Evolutionary conservation across 1,140 invertebrate species (phyloP).

Genomic region (Pseudomyrmex flavicornis): DNA sequence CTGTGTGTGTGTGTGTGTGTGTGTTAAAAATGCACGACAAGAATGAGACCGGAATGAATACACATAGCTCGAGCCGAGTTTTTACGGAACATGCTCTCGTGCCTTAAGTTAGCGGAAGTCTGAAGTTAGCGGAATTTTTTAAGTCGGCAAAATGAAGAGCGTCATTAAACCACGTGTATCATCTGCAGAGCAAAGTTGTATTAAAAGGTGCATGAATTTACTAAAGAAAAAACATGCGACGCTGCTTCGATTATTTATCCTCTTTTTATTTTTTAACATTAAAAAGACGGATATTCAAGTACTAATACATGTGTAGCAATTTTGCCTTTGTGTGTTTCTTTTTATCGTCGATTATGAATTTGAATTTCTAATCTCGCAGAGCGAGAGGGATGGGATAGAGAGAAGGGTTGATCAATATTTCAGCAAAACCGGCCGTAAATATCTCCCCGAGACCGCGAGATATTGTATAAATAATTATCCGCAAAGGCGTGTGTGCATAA

Average conservation of each 20-base stretch:
- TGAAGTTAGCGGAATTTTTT: constrained; percentile 49
- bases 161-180: constrained; percentile 43
- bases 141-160: constrained; percentile 56
- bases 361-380: too few species aligned
- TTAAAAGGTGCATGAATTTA: constrained; percentile 34
- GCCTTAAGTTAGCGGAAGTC: constrained; percentile 36
- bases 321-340: too few species aligned
- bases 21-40: constrained; percentile 47
- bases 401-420: background rate
- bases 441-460: background rate
- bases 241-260: background rate
- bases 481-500: background rate
- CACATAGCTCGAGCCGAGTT: constrained; percentile 20
- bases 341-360: too few species aligned
- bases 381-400: too few species aligned
- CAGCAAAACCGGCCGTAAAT: background rate
- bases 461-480: constrained; percentile 4
- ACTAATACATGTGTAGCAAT: too few species aligned
- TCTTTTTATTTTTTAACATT: background rate
- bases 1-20: constrained; percentile 19
- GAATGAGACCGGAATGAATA: constrained; percentile 42
- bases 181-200: constrained; percentile 1
- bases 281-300: too few species aligned
- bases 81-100: constrained; percentile 30
- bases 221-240: background rate